Evolutionary conservation across 2,797 vertebrate genomes (phyloP).

Genomic region (Nyctalus aviator): DNA sequence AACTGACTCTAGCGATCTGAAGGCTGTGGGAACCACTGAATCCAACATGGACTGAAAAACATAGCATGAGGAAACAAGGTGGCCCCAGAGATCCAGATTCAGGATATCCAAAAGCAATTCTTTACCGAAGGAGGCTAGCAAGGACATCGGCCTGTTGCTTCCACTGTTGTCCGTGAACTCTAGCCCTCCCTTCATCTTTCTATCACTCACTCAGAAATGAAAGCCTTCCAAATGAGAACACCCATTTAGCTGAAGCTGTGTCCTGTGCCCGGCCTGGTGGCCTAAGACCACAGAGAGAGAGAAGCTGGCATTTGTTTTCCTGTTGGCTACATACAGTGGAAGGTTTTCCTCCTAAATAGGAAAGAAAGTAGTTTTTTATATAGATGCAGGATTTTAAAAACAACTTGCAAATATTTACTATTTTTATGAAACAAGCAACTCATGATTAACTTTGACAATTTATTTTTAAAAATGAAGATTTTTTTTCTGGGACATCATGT

Average conservation of each 20-base stretch:
- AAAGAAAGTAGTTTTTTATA: neutral
- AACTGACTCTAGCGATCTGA: neutral
- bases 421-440: neutral
- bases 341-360: neutral
- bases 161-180: neutral
- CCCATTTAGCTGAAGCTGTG: neutral
- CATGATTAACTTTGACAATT: neutral
- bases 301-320: too few species aligned
- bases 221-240: neutral
- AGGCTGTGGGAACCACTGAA: neutral
- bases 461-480: neutral
- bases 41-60: neutral
- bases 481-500: slow-evolving; percentile 22
- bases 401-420: neutral
- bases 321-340: neutral
- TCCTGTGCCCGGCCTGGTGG: neutral
- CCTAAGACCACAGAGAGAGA: neutral
- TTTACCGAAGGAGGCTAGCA: neutral
- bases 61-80: neutral
- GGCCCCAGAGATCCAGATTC: neutral
- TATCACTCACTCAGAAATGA: neutral
- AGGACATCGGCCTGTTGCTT: neutral
- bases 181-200: neutral
- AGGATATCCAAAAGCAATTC: neutral
- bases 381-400: neutral